Percentiles rank a stretch among this genome's conserved stretches.
These are phyloP conservation scores for Drosophila ezoana DNA, from an alignment of 2,888 invertebrate genomes.

Conservation along the genomic window DNA sequence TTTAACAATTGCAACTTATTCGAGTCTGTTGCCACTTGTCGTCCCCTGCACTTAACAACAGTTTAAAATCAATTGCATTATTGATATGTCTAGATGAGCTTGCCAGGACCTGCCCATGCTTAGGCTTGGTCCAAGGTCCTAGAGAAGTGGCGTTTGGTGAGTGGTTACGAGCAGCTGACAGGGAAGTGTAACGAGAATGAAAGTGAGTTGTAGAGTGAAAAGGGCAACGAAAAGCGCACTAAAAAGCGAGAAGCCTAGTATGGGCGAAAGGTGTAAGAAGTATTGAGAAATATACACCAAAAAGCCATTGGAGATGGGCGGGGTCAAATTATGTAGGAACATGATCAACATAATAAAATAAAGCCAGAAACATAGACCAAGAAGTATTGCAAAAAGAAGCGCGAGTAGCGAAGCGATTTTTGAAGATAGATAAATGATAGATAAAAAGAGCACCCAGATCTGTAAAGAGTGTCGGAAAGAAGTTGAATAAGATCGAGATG, in stretches of 20 bases:
- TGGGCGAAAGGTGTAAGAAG: neutral
- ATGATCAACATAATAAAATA: too few species aligned
- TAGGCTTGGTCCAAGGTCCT: conserved; percentile 1
- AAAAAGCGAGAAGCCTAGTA: too few species aligned
- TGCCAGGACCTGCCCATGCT: conserved; percentile 19
- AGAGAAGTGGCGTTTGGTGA: conserved; percentile 1
- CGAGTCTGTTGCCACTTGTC: conserved; percentile 48
- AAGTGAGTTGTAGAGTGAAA: neutral
- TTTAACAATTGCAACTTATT: conserved; percentile 61
- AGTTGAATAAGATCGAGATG: neutral
- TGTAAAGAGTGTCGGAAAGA: neutral
- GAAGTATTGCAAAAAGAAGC: neutral
- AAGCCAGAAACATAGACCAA: neutral
- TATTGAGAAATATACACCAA: neutral
- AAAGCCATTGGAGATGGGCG: neutral
- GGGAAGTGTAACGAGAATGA: neutral
- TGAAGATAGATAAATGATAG: neutral
- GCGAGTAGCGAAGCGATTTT: neutral
- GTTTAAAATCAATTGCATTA: conserved; percentile 75
- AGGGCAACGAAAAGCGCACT: neutral
- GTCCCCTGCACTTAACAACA: conserved; percentile 68
- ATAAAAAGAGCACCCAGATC: too few species aligned
- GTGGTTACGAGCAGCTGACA: neutral
- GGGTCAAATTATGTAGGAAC: neutral
- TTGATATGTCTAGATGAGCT: conserved; percentile 61